These are phyloP conservation scores for Ephydatia muelleri DNA, from an alignment of 37 sponge, comb jelly and placozoan species.

Conservation along the genomic window DNA sequence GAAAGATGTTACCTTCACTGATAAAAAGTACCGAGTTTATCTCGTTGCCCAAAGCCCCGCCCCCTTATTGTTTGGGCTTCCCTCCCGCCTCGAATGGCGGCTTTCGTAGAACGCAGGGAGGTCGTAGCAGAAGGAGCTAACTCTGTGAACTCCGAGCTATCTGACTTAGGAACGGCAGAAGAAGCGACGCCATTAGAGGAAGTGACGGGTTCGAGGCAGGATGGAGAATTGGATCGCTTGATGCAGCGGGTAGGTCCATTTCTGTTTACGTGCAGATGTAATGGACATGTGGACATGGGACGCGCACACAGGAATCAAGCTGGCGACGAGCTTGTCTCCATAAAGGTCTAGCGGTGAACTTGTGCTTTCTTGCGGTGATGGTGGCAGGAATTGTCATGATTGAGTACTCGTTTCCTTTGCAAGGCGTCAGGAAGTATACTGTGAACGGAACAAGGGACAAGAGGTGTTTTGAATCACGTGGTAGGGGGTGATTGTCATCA, in stretches of 20 bases:
- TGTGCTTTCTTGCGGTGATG: slow-evolving; percentile 52
- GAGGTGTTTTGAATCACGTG: slow-evolving; percentile 1
- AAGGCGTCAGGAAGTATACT: slow-evolving; percentile 36
- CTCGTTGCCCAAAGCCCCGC: neutral
- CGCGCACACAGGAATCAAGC: slow-evolving; percentile 29
- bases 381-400: slow-evolving; percentile 49
- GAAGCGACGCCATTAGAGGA: neutral
- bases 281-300: neutral
- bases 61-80: neutral
- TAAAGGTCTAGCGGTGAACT: slow-evolving; percentile 44
- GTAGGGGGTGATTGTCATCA: too few species aligned
- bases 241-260: slow-evolving; percentile 27
- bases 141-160: neutral
- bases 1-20: neutral
- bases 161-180: neutral
- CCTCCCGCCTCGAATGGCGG: neutral
- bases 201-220: slow-evolving; percentile 26
- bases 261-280: neutral
- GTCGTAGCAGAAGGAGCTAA: neutral
- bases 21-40: neutral
- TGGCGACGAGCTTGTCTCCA: slow-evolving; percentile 38
- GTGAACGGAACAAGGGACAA: slow-evolving; percentile 6
- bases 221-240: slow-evolving; percentile 24
- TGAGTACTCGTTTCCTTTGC: slow-evolving; percentile 35
- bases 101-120: neutral